Evolutionary conservation across 2,113 vertebrate genomes (phyloP).

Genomic region (Hydrolagus affinis): DNA sequence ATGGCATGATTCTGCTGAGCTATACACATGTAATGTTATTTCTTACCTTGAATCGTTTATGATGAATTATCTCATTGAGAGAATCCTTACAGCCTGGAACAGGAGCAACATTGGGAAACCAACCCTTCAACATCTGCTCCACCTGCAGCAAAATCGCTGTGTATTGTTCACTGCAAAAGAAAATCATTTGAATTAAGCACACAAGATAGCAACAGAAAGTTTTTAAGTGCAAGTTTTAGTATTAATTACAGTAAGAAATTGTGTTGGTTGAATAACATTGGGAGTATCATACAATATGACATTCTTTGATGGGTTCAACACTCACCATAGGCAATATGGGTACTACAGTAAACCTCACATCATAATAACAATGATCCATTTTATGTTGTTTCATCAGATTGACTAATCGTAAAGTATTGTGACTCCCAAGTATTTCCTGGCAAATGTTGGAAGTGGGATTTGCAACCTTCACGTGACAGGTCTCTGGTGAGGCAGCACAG

Average conservation of each 20-base stretch:
- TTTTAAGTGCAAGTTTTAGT: neutral
- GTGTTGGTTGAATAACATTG: neutral
- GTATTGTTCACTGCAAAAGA: slow-evolving; percentile 66
- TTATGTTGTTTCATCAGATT: no score
- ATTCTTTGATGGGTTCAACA: neutral
- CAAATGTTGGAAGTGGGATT: neutral
- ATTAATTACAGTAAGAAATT: no score
- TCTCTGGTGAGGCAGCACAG: neutral
- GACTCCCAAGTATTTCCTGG: neutral
- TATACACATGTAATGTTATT: no score
- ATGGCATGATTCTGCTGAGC: no score
- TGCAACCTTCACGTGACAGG: neutral
- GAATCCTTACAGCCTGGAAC: no score
- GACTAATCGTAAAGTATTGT: no score
- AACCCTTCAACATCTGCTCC: slow-evolving; percentile 79
- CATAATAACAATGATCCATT: no score
- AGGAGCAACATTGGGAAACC: slow-evolving; percentile 70
- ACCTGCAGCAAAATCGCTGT: slow-evolving; percentile 78
- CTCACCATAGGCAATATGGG: no score
- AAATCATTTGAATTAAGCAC: slow-evolving; percentile 51
- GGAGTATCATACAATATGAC: neutral
- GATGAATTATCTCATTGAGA: no score
- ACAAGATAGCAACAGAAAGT: neutral
- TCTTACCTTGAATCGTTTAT: no score
- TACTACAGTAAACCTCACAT: no score